Evolutionary conservation across 2,113 vertebrate species (phyloP).

Genomic region (Pterocles gutturalis): DNA sequence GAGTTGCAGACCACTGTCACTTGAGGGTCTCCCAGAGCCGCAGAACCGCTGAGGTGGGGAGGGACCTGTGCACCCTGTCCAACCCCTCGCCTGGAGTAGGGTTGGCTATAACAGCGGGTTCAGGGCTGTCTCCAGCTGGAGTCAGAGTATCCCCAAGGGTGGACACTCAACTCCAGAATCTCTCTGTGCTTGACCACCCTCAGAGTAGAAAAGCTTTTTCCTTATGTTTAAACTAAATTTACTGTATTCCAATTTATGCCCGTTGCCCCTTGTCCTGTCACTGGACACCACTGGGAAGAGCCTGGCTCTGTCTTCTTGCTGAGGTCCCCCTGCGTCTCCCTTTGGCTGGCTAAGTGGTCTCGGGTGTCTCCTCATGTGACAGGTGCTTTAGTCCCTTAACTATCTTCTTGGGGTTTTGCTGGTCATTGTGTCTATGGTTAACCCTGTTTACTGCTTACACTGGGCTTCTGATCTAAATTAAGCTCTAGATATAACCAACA

Average conservation of each 20-base stretch:
- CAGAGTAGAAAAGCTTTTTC: not conserved
- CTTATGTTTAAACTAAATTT: not conserved
- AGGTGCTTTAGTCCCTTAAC: not conserved
- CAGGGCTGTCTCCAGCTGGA: not conserved
- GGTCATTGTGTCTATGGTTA: not conserved
- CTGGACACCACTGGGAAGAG: not conserved
- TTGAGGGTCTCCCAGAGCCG: not conserved
- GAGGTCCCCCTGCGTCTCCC: not conserved
- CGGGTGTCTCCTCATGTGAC: not conserved
- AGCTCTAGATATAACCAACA: not conserved
- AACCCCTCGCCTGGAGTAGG: accelerated
- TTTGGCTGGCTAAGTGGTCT: not conserved
- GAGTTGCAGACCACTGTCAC: accelerated
- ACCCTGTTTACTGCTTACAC: not conserved
- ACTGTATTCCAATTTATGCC: not conserved
- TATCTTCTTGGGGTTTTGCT: not conserved
- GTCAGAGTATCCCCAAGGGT: not conserved
- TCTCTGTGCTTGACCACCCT: not conserved
- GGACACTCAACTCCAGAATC: not conserved
- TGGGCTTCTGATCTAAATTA: not conserved
- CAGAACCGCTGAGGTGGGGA: not conserved
- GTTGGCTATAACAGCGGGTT: not conserved
- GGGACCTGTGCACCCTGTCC: accelerated
- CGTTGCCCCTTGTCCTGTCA: not conserved
- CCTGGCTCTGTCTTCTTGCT: not conserved